Evolutionary conservation across 37 sponge, comb jelly and placozoan species (phyloP).

Genomic region (Agelas oroides): DNA sequence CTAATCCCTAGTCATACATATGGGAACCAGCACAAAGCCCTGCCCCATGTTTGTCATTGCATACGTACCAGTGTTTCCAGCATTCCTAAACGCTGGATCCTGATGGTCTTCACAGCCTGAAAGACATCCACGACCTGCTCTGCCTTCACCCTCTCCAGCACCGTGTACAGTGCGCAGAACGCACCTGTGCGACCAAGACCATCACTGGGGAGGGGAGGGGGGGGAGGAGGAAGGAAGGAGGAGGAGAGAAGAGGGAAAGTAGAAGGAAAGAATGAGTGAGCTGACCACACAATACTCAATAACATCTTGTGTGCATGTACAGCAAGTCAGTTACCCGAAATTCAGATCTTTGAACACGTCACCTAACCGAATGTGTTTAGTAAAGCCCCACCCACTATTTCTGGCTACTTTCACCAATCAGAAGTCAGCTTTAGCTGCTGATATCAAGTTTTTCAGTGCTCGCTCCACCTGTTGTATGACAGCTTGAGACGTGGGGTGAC

Average conservation of each 20-base stretch:
- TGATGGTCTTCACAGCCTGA: slow-evolving; percentile 72
- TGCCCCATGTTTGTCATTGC: not conserved
- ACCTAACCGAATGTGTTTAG: no score
- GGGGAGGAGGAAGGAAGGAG: not conserved
- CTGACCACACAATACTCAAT: not conserved
- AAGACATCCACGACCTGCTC: slow-evolving; percentile 91
- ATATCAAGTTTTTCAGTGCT: no score
- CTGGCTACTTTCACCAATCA: no score
- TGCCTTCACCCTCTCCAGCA: slow-evolving; percentile 83
- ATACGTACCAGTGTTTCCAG: slow-evolving; percentile 63
- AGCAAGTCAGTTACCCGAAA: no score
- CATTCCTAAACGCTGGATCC: slow-evolving; percentile 80
- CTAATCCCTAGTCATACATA: not conserved
- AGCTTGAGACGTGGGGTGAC: no score
- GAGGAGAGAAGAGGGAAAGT: not conserved
- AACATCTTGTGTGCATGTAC: not conserved
- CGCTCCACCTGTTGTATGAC: no score
- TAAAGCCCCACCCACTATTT: no score
- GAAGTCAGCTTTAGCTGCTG: no score
- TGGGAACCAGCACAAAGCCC: not conserved
- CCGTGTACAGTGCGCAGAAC: slow-evolving; percentile 78
- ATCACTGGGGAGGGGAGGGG: slow-evolving; percentile 55
- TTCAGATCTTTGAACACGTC: no score
- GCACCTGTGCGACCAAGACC: slow-evolving; percentile 83
- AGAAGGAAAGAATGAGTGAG: slow-evolving; percentile 5